Evolutionary conservation across 1,140 invertebrate genomes (phyloP).

Genomic region (Cepaea nemoralis): DNA sequence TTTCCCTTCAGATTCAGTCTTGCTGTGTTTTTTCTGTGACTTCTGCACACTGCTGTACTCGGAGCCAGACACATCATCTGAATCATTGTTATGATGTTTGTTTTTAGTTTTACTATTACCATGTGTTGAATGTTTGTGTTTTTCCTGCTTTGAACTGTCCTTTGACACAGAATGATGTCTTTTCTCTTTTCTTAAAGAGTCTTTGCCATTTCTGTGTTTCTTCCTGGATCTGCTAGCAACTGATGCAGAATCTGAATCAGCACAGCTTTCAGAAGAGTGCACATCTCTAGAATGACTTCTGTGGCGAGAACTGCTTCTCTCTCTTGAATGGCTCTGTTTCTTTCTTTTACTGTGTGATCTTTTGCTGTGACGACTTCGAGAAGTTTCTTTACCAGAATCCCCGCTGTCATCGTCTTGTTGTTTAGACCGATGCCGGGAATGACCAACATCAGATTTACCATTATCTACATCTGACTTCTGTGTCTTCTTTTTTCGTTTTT

Average conservation of each 20-base stretch:
- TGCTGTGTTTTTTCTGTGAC: background rate
- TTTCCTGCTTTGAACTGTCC: background rate
- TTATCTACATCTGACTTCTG: background rate
- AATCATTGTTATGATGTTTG: background rate
- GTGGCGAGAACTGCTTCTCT: background rate
- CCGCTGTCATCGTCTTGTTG: background rate
- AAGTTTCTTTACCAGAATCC: background rate
- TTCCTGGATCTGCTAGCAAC: background rate
- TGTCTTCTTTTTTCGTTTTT: background rate
- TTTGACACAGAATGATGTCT: slow-evolving; percentile 10
- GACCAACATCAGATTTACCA: background rate
- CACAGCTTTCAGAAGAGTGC: background rate
- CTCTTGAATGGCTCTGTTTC: background rate
- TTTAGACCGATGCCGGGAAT: background rate
- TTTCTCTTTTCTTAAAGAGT: background rate
- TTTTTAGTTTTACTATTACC: background rate
- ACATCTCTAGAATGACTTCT: slow-evolving; percentile 26
- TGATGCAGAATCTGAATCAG: slow-evolving; percentile 15
- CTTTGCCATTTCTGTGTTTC: background rate
- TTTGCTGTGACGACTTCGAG: background rate
- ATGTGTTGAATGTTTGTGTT: background rate
- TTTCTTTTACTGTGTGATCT: background rate
- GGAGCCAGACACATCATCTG: slow-evolving; percentile 17
- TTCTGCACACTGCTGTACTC: slow-evolving; percentile 27
- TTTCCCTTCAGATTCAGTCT: background rate